Evolutionary conservation across 1,140 invertebrate species (phyloP), one percentile per base, ranked within the genome.

Genomic region (Plectrocnemia conspersa): DNA sequence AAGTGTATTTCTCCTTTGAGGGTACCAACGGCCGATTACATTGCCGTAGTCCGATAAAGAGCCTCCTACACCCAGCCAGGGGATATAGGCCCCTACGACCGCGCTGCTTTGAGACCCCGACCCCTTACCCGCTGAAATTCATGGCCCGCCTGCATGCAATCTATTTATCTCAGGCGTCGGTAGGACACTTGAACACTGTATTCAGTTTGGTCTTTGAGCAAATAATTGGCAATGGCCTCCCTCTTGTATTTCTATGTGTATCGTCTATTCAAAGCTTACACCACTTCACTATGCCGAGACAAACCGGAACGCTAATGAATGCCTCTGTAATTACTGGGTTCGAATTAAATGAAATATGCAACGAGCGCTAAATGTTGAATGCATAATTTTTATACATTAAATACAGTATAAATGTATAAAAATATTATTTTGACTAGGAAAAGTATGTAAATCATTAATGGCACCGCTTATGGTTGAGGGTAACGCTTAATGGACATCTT

Each of bases 21-120:
- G 36, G 54, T 36, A 19, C 57, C 53, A 47, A 47, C 54, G 36
- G 53, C 54, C 58, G 58, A 60, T 60, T 60, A 60, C 58, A 60
- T 60, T 53, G 42, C 58, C 47, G 10, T 38, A 21, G 19, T 15
- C 38, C 38, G 41, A 54, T 54, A 47, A 54, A 50, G 36, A 59
- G 52, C 38, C 47, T 15, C 19, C n/a, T n/a, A 23, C 22, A 40
- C 36, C 16, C 23, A 13, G 23, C 23, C 40, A 16, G 40, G 19
- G n/a, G n/a, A n/a, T n/a, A n/a, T n/a, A 40, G 10, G 16, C 16
- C 36, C 16, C 36, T 2, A 2, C 3, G 36, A 47, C 24, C 13
- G 40, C 19, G 9, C 23, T 18, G 23, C 23, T 22, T 16, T 16
- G 19, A n/a, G n/a, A n/a, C n/a, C n/a, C n/a, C 16, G 10, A 18